Conservation (phyloP, 1,140 invertebrate genomes). For the Lucilia cuprina region DNA sequence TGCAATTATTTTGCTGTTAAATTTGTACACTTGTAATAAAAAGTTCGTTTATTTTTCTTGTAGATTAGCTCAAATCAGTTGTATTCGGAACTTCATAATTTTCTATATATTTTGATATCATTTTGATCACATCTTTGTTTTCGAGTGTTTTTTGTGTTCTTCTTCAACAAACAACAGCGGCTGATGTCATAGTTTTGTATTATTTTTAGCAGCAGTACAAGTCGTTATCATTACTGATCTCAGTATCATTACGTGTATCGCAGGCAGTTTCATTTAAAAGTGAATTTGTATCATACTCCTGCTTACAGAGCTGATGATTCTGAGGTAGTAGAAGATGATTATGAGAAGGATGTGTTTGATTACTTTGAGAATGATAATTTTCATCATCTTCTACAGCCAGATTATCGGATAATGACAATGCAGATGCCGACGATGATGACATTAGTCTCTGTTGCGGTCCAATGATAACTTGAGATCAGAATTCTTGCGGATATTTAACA, state of each 20-base stretch:
- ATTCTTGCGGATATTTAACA: slow-evolving; percentile 63
- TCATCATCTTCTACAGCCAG: slow-evolving; percentile 11
- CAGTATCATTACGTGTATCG: slow-evolving; percentile 28
- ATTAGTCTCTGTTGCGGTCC: slow-evolving; percentile 39
- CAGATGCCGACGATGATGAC: slow-evolving; percentile 37
- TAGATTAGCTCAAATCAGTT: slow-evolving; percentile 62
- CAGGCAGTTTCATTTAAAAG: slow-evolving; percentile 8
- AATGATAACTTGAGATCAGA: slow-evolving; percentile 62
- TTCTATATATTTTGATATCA: slow-evolving; percentile 9
- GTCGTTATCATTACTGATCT: slow-evolving; percentile 36
- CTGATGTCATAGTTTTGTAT: slow-evolving; percentile 21
- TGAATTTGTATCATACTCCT: slow-evolving; percentile 23
- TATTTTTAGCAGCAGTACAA: slow-evolving; percentile 36
- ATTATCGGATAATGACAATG: background rate
- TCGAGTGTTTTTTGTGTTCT: background rate
- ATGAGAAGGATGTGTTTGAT: slow-evolving; percentile 25
- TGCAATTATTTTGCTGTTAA: too few species aligned
- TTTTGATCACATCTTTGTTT: slow-evolving; percentile 26
- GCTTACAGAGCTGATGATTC: background rate
- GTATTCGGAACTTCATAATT: slow-evolving; percentile 45
- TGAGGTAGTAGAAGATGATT: slow-evolving; percentile 15
- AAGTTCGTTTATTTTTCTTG: slow-evolving; percentile 45
- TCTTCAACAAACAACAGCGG: slow-evolving; percentile 24
- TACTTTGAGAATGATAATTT: slow-evolving; percentile 31
- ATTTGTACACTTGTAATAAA: background rate